Evolutionary conservation across 2,113 vertebrate genomes (phyloP).

Genomic region (Marcusenius ussheri): DNA sequence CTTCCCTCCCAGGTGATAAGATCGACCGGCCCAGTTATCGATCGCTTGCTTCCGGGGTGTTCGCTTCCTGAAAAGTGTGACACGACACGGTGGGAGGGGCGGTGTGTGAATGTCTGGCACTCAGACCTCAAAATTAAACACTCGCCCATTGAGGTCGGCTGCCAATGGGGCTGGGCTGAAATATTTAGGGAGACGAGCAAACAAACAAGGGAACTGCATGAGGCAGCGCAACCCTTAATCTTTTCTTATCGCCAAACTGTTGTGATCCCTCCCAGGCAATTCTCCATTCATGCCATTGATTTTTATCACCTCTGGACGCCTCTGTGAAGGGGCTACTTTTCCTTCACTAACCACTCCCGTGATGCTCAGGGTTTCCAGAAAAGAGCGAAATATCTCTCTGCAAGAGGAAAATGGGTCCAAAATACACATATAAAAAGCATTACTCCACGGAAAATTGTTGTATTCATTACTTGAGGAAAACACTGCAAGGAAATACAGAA

Average conservation of each 20-base stretch:
- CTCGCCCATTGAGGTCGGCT: constrained; percentile 51
- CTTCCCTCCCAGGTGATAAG: constrained; percentile 66
- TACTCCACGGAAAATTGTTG: background rate
- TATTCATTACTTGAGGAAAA: background rate
- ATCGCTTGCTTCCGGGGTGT: constrained; percentile 62
- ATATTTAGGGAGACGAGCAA: constrained; percentile 49
- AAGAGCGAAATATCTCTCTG: constrained; percentile 26
- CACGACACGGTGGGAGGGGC: constrained; percentile 54
- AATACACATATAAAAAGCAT: background rate
- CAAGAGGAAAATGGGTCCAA: background rate
- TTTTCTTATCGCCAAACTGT: constrained; percentile 68
- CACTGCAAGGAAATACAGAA: background rate
- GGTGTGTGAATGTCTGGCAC: constrained; percentile 56
- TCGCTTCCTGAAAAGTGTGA: constrained; percentile 76
- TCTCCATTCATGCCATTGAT: constrained; percentile 70
- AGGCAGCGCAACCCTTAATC: constrained; percentile 64
- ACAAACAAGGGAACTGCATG: constrained; percentile 46
- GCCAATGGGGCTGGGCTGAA: constrained; percentile 47
- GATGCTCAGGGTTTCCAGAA: constrained; percentile 37
- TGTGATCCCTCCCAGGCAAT: constrained; percentile 70
- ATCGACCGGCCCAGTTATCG: constrained; percentile 74
- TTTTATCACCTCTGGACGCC: constrained; percentile 63
- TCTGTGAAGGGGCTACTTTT: constrained; percentile 58
- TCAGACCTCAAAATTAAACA: constrained; percentile 57
- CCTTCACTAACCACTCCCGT: constrained; percentile 39